These are phyloP conservation scores for Chaenocephalus aceratus DNA, from an alignment of 2,113 vertebrate genomes.

Conservation along the genomic window DNA sequence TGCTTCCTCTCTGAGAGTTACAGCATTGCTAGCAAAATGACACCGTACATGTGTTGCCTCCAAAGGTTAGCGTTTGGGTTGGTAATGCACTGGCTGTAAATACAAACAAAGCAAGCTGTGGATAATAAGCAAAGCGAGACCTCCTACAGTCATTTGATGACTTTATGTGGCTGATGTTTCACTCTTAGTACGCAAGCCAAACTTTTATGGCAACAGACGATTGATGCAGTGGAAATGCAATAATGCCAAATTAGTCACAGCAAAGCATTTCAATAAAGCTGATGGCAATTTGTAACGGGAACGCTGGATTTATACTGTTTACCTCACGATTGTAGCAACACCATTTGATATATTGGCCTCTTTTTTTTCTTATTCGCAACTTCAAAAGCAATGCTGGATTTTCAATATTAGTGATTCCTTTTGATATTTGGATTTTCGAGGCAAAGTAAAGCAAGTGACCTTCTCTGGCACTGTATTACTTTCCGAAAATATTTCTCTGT, in stretches of 20 bases:
- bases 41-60: not conserved
- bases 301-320: not conserved
- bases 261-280: not conserved
- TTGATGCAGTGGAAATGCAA: not conserved
- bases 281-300: not conserved
- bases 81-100: not conserved
- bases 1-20: not conserved
- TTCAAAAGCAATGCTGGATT: conserved; percentile 8
- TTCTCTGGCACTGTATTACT: conserved; percentile 23
- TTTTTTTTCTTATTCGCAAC: not conserved
- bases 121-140: not conserved
- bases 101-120: not conserved
- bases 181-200: not conserved
- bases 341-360: not conserved
- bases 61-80: not conserved
- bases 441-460: not conserved
- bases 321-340: not conserved
- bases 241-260: not conserved
- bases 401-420: conserved; percentile 15
- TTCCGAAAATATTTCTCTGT: not conserved
- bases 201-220: not conserved
- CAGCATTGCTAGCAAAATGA: not conserved
- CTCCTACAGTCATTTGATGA: not conserved
- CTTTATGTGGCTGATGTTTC: not conserved
- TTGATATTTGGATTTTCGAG: conserved; percentile 17